A percentile compares a stretch with the other conserved stretches of the same genome.
Conservation (phyloP, 1,140 invertebrate genomes). For the Homalodisca vitripennis region DNA sequence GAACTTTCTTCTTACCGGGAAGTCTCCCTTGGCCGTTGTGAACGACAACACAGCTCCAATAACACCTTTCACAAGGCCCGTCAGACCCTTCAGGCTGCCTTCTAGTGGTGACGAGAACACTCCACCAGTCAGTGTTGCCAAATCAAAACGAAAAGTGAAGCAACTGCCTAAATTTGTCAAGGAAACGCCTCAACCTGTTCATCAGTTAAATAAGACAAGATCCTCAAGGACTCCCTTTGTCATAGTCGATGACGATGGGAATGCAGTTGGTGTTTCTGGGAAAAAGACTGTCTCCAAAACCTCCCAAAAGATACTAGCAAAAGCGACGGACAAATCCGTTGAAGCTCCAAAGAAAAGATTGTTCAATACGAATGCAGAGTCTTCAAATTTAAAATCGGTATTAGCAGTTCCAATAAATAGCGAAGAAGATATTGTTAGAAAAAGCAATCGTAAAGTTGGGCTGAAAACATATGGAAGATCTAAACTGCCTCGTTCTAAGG, state of each 20-base stretch:
- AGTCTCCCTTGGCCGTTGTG: neutral
- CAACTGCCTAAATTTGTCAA: neutral
- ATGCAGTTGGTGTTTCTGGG: neutral
- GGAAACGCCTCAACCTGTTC: neutral
- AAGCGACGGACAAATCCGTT: neutral
- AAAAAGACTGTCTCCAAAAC: neutral
- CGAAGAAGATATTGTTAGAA: neutral
- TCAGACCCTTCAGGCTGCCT: neutral
- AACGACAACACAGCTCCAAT: neutral
- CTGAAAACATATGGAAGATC: neutral
- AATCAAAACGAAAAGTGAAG: neutral
- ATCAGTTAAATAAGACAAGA: neutral
- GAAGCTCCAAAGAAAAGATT: neutral
- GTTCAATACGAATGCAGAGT: neutral
- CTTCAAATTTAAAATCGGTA: neutral
- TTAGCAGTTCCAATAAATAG: neutral
- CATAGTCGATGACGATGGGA: neutral
- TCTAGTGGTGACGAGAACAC: neutral
- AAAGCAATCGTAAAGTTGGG: neutral
- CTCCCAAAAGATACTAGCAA: neutral
- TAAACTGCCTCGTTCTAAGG: neutral
- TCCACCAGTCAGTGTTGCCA: neutral
- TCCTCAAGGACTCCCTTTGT: neutral
- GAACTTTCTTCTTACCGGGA: neutral
- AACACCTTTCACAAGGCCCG: neutral